Evolutionary conservation across 2,113 vertebrate genomes (phyloP).

Genomic region (Nesoenas mayeri): DNA sequence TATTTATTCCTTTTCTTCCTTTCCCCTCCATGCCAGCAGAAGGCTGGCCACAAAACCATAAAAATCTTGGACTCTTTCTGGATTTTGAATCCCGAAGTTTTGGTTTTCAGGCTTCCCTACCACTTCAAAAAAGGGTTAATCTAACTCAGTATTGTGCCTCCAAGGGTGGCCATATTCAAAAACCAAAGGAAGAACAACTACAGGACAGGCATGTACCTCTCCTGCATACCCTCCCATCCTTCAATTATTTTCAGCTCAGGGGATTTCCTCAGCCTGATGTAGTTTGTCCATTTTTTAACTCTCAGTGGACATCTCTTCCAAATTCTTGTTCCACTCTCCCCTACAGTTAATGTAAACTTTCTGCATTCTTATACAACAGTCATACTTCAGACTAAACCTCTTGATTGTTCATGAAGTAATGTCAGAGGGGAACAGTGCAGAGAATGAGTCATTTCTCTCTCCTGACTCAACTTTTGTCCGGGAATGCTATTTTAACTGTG

Average conservation of each 20-base stretch:
- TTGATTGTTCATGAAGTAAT: not conserved
- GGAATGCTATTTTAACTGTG: not conserved
- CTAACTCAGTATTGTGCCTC: not conserved
- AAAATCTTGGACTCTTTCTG: not conserved
- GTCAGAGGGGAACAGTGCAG: not conserved
- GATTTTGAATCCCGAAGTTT: not conserved
- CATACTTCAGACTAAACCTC: not conserved
- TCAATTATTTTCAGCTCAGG: not conserved
- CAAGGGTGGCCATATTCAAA: not conserved
- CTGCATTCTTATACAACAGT: not conserved
- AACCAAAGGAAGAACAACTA: not conserved
- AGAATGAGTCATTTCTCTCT: slow-evolving; percentile 34
- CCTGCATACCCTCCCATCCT: not conserved
- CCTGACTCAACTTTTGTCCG: not conserved
- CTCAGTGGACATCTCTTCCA: not conserved
- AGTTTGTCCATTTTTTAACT: not conserved
- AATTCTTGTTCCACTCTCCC: not conserved
- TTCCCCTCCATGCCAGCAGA: not conserved
- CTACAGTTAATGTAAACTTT: not conserved
- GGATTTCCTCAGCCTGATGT: not conserved
- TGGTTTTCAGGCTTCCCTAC: not conserved
- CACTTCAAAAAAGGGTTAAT: fast-evolving
- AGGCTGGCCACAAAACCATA: not conserved
- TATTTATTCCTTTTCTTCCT: not conserved
- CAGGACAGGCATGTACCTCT: not conserved